Conservation (phyloP, 2,113 vertebrate genomes). For the Bos taurus region ARS-UCD2.0 NC_037334.1:73620001-73620500, state of each 20-base stretch:
- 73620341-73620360: neutral
- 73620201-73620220: neutral
- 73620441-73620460: neutral
- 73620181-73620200: neutral
- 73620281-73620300: neutral
- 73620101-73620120: neutral
- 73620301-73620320: neutral
- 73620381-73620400: neutral
- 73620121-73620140: neutral
- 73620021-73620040: neutral
- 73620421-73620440: neutral
- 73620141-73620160: neutral
- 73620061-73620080: neutral
- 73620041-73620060: neutral
- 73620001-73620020: neutral
- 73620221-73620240: neutral
- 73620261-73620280: neutral
- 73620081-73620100: neutral
- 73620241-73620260: neutral
- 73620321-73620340: neutral
- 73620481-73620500: neutral
- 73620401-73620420: neutral
- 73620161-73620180: neutral
- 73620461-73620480: neutral
- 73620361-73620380: neutral